A percentile compares a stretch with the other conserved stretches of the same genome.
phyloP scores from a whole-genome alignment of 2,888 invertebrate species.

The Ashinkailepas kermadecensis region DNA sequence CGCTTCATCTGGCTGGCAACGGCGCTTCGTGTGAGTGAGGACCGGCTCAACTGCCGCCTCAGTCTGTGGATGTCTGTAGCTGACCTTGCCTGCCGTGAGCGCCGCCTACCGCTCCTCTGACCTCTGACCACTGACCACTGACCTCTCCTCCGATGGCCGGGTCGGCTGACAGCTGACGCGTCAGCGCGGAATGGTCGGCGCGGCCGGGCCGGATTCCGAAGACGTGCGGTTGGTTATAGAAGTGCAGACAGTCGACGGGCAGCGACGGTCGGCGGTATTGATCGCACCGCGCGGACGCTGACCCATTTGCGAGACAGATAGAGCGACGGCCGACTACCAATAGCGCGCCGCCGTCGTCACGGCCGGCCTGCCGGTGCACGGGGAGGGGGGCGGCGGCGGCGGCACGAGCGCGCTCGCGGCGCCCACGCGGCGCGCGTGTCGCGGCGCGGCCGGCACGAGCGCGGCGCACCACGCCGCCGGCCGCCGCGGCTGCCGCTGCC shows the following conservation, averaged over 20 bases:
- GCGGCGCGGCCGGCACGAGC: neutral
- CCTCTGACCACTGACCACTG: neutral
- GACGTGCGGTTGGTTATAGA: neutral
- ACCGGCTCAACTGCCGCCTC: no score
- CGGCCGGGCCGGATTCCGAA: neutral
- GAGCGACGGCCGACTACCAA: conserved; percentile 13
- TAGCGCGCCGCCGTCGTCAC: neutral
- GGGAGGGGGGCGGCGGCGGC: neutral
- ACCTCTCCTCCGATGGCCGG: neutral
- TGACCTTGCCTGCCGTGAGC: no score
- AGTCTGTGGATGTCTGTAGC: no score
- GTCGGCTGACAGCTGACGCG: neutral
- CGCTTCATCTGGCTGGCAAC: no score
- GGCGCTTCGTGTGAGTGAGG: no score
- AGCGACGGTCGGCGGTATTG: conserved; percentile 5
- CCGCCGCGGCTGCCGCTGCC: neutral
- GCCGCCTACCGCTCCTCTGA: no score
- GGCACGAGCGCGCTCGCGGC: neutral
- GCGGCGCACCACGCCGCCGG: neutral
- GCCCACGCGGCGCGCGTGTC: neutral
- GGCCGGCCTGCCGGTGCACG: neutral
- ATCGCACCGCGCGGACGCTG: conserved; percentile 1
- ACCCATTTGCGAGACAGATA: conserved; percentile 21
- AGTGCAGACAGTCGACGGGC: neutral
- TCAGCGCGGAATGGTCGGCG: neutral